A percentile compares a stretch with the other conserved stretches of the same genome.
Evolutionary conservation across 37 sponge, comb jelly and placozoan species (phyloP).

Genomic region (Eunapius fragilis): DNA sequence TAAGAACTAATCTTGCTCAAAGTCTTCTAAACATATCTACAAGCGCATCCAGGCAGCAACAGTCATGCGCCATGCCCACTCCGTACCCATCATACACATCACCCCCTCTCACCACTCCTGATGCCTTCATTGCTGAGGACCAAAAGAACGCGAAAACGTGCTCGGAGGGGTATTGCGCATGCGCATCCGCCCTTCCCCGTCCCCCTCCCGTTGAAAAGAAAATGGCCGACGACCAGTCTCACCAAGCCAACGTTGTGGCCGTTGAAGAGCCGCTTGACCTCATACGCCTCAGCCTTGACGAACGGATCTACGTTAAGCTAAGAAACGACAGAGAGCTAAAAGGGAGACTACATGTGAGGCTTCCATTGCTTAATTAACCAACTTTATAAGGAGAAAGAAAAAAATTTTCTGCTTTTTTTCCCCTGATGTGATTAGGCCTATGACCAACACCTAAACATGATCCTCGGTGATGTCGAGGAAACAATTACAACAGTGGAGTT

Average conservation of each 20-base stretch:
- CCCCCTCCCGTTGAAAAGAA: too few species aligned
- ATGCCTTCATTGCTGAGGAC: slow-evolving; percentile 58
- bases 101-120: slow-evolving; percentile 65
- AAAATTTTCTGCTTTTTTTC: not conserved
- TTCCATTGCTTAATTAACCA: not conserved
- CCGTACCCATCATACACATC: not conserved
- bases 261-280: slow-evolving; percentile 97
- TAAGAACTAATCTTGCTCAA: too few species aligned
- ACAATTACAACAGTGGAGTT: slow-evolving; percentile 93
- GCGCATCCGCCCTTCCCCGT: too few species aligned
- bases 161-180: too few species aligned
- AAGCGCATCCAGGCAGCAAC: too few species aligned
- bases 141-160: slow-evolving; percentile 6
- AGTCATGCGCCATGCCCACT: too few species aligned
- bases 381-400: not conserved
- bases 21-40: too few species aligned
- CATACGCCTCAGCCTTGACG: slow-evolving; percentile 93
- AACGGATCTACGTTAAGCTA: slow-evolving; percentile 93
- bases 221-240: slow-evolving; percentile 47
- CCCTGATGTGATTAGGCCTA: slow-evolving; percentile 85
- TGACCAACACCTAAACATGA: slow-evolving; percentile 99
- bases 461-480: slow-evolving; percentile 97
- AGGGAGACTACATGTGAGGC: slow-evolving; percentile 89
- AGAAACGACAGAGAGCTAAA: slow-evolving; percentile 95
- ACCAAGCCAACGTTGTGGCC: slow-evolving; percentile 15